Percentiles rank a stretch among this genome's conserved stretches.
Conservation (phyloP, 2,113 vertebrate genomes). For the Delphinapterus leucas region DNA sequence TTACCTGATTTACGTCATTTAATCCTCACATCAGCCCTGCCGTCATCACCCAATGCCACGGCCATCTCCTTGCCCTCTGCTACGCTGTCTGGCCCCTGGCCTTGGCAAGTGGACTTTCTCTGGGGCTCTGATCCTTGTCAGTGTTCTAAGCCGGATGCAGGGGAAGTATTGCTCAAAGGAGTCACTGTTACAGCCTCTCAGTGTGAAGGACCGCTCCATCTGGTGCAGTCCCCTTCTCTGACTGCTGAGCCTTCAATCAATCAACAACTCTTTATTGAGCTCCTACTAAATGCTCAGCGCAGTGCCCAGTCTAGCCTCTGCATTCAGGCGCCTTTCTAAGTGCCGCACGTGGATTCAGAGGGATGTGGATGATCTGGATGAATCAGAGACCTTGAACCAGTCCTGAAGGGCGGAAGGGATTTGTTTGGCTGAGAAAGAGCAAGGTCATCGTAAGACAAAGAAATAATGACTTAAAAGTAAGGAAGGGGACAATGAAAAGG, state of each 20-base stretch:
- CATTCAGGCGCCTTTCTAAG: not conserved
- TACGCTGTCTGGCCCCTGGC: not conserved
- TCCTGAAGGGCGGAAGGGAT: not conserved
- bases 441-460: not conserved
- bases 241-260: not conserved
- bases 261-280: not conserved
- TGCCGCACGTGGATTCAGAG: not conserved
- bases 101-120: not conserved
- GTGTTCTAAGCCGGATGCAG: not conserved
- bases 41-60: not conserved
- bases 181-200: not conserved
- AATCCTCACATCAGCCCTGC: not conserved
- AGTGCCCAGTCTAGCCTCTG: not conserved
- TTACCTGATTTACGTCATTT: not conserved
- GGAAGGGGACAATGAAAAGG: not conserved
- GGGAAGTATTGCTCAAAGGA: constrained; percentile 10
- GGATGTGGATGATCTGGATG: not conserved
- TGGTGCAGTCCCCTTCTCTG: not conserved
- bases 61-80: not conserved
- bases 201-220: not conserved
- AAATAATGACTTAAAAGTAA: not conserved
- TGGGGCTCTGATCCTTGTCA: not conserved
- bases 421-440: not conserved
- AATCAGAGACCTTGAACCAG: not conserved
- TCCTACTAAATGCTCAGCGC: not conserved